Conservation (phyloP, 53 echinoderm and acorn worm genomes). For the Crossaster papposus region DNA sequence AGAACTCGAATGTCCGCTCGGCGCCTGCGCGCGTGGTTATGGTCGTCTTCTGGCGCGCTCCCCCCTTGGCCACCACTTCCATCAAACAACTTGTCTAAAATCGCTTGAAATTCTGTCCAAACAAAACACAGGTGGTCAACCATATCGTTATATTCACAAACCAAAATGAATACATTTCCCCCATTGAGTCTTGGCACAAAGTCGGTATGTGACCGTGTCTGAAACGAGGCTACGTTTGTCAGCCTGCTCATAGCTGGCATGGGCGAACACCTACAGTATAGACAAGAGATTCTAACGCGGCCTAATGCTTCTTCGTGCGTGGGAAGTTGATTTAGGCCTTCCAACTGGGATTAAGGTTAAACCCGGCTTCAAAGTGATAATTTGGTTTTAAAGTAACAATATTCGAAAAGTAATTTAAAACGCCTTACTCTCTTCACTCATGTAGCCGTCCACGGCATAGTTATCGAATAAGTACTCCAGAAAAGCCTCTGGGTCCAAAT, state of each 20-base stretch:
- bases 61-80: neutral
- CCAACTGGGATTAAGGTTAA: too few species aligned
- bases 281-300: too few species aligned
- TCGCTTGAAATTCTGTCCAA: conserved; percentile 21
- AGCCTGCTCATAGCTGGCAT: too few species aligned
- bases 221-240: too few species aligned
- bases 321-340: too few species aligned
- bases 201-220: neutral
- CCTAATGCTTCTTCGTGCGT: too few species aligned
- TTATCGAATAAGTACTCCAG: conserved; percentile 68
- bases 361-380: neutral
- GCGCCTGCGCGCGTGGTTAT: conserved; percentile 32
- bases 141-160: neutral
- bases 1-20: neutral
- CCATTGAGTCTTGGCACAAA: too few species aligned
- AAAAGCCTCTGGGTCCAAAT: conserved; percentile 72
- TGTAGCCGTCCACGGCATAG: conserved; percentile 56
- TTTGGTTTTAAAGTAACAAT: neutral
- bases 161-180: neutral
- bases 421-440: conserved; percentile 72
- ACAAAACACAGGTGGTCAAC: neutral
- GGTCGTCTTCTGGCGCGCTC: neutral
- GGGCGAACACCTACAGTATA: too few species aligned
- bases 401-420: neutral
- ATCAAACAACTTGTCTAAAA: neutral